Percentiles rank a stretch among this genome's conserved stretches.
Evolutionary conservation across 2,797 vertebrate species (phyloP).

Genomic region (Gallinago solitaria): DNA sequence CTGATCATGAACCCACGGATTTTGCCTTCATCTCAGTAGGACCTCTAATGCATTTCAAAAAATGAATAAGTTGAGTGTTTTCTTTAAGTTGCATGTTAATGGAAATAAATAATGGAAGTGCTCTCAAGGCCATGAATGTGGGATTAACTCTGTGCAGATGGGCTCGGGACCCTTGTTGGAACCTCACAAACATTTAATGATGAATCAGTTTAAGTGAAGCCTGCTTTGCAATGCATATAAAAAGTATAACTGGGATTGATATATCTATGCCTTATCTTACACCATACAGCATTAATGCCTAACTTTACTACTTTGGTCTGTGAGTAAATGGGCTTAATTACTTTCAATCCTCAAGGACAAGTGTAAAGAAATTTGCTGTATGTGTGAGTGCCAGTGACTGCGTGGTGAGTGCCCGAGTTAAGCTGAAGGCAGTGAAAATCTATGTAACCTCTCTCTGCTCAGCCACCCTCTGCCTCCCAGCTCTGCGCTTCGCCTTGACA

Average conservation of each 20-base stretch:
- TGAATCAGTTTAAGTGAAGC: not conserved
- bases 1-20: not conserved
- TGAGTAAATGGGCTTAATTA: not conserved
- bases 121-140: not conserved
- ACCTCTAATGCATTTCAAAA: not conserved
- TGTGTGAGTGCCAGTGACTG: not conserved
- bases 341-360: not conserved
- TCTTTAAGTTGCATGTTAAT: not conserved
- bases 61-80: not conserved
- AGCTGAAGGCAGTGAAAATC: not conserved
- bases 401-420: accelerated
- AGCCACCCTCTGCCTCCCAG: not conserved
- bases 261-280: not conserved
- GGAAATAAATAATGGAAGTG: not conserved
- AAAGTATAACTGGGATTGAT: not conserved
- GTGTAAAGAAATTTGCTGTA: not conserved
- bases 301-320: not conserved
- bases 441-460: not conserved
- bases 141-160: not conserved
- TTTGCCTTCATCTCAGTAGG: not conserved
- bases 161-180: not conserved
- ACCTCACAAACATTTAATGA: not conserved
- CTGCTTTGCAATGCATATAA: not conserved
- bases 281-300: not conserved
- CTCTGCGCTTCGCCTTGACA: not conserved